A percentile compares a stretch with the other conserved stretches of the same genome.
phyloP scores from a whole-genome alignment of 2,888 invertebrate species.

The Neoitamus cyanurus region DNA sequence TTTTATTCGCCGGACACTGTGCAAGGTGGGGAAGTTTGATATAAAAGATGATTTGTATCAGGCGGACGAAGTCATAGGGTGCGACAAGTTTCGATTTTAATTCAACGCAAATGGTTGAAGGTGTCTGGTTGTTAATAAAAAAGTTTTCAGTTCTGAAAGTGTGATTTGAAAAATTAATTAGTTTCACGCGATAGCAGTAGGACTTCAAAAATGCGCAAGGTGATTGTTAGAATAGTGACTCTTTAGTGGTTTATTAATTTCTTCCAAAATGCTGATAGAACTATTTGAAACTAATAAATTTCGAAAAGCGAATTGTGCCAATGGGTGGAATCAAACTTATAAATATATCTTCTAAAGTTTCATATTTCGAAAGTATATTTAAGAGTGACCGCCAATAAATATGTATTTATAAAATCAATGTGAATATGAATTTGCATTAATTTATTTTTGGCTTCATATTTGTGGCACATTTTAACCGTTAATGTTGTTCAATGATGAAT shows the following conservation, averaged over 20 bases:
- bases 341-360: not conserved
- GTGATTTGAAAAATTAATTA: not conserved
- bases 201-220: not conserved
- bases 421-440: not conserved
- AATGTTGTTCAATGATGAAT: not conserved
- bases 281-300: not conserved
- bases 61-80: conserved; percentile 41
- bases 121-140: not conserved
- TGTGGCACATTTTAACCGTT: not conserved
- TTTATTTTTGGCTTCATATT: not conserved
- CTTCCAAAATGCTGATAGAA: not conserved
- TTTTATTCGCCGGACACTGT: not conserved
- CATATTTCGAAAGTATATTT: not conserved
- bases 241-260: not conserved
- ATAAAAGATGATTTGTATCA: conserved; percentile 16
- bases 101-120: conserved; percentile 47
- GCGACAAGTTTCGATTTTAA: conserved; percentile 39
- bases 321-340: not conserved
- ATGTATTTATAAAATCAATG: not conserved
- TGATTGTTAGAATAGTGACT: not conserved
- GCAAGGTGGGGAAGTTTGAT: not conserved
- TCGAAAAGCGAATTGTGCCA: not conserved
- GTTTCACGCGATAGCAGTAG: not conserved
- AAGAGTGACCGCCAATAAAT: not conserved
- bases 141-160: not conserved